phyloP scores from a whole-genome alignment of 1,140 invertebrate genomes.

The Steinernema feltiae region DNA sequence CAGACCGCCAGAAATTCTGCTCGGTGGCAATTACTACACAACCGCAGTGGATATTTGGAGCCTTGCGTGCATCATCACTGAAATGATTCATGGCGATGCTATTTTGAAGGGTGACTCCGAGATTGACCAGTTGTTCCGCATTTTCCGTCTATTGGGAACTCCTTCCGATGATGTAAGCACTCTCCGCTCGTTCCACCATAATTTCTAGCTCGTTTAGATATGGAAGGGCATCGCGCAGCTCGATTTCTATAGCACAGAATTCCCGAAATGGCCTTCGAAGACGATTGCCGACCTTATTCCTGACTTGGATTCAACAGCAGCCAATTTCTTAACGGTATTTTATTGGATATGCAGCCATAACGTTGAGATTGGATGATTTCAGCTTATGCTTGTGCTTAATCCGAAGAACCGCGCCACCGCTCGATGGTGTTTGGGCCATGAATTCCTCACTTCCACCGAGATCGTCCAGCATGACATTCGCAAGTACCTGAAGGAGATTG shows the following conservation, averaged over 20 bases:
- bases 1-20: constrained; percentile 74
- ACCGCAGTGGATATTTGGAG: constrained; percentile 83
- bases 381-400: background rate
- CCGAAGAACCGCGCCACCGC: background rate
- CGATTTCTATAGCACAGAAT: constrained; percentile 78
- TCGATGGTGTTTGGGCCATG: background rate
- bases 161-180: constrained; percentile 70
- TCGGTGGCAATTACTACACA: constrained; percentile 27
- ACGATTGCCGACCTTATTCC: background rate
- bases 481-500: background rate
- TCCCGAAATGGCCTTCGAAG: constrained; percentile 67
- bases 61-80: constrained; percentile 89
- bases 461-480: background rate
- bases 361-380: background rate
- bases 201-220: constrained; percentile 57
- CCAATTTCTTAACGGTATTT: background rate
- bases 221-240: constrained; percentile 81
- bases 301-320: background rate
- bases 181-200: too few relatives aligned
- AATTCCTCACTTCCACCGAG: background rate
- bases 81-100: constrained; percentile 82
- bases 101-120: constrained; percentile 90
- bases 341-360: background rate
- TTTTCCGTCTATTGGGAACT: constrained; percentile 82
- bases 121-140: constrained; percentile 87